Percentiles rank a stretch among this genome's conserved stretches.
Conservation (phyloP, 2,797 vertebrate species). For the Neomorphus geoffroyi region DNA sequence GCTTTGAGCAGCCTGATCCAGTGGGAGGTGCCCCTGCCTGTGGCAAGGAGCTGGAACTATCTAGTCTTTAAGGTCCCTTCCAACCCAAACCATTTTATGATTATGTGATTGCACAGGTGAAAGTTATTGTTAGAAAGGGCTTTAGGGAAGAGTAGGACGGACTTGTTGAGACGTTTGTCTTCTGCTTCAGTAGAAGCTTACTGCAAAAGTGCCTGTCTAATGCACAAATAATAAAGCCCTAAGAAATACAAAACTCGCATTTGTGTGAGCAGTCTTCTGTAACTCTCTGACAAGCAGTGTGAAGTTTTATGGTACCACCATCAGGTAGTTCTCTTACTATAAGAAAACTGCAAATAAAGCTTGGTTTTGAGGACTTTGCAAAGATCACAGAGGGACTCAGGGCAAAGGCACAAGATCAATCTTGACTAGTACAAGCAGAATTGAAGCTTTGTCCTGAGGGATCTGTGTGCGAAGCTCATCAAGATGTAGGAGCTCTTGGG, state of each 20-base stretch:
- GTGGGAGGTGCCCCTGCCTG: no score
- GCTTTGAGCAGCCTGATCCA: no score
- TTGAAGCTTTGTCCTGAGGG: neutral
- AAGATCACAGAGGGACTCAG: neutral
- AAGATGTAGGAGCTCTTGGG: neutral
- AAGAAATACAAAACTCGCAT: neutral
- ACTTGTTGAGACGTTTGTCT: neutral
- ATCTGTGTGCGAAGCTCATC: neutral
- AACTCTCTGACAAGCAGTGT: neutral
- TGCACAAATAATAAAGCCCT: neutral
- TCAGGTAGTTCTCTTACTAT: neutral
- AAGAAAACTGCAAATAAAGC: neutral
- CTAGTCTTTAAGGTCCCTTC: no score
- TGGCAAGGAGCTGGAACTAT: no score
- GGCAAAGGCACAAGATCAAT: neutral
- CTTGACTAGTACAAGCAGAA: neutral
- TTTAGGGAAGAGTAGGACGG: neutral
- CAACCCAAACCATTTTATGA: no score
- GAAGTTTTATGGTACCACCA: neutral
- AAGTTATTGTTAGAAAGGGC: fast-evolving
- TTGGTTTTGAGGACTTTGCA: fast-evolving
- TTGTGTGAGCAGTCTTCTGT: neutral
- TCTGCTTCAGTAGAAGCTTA: neutral
- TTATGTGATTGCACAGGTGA: neutral
- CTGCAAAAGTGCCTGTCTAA: neutral